Base-by-base conservation (phyloP, 2,113 vertebrate genomes). In the Zingel zingel region DNA sequence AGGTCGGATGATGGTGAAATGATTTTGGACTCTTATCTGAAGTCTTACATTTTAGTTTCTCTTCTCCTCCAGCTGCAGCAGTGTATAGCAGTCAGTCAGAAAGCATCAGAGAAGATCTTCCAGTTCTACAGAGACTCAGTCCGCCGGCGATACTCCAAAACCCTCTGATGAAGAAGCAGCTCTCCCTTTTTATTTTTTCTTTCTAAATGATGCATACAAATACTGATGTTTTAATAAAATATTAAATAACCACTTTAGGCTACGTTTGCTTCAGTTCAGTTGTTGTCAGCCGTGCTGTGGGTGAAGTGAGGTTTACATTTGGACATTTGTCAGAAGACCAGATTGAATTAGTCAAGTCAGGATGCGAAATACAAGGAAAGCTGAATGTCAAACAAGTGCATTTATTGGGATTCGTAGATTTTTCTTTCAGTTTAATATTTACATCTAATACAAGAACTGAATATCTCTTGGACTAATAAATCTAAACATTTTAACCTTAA, bases 61-160 rank as follows among this genome's bases (percentile, higher is more conserved):
- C 43, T 10, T 48, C 63, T 21, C 59, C 14, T 65, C 0, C 96
- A 99, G 98, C 94, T 98, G 88, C 98, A 98, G 93, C 96, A 96
- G 84, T 97, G 97, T 72, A 92, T 98, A 15, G 97, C 95, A 0
- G 86, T 95, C 0, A 96, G 98, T 58, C 97, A 97, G 88, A 92
- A 89, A 0, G 96, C 97, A 0, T 95, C 98, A 0, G 92, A 96
- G 66, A 92, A 95, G 39, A 79, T 99, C 88, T 99, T 99, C 90
- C 93, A 93, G 81, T 99, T 99, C 95, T 98, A 97, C 93, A 96
- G 96, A 19, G 95, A 97, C 79, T 97, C 97, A 0, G 90, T 97
- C 47, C 91, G 84, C 58, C 94, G 96, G 18, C 92, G 95, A 30
- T 98, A 97, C 83, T 99, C 96, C 80, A 99, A 98, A 90, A 95